Evolutionary conservation across 92 coral and sea anemone species (phyloP).

Genomic region (Micromussa lordhowensis): DNA sequence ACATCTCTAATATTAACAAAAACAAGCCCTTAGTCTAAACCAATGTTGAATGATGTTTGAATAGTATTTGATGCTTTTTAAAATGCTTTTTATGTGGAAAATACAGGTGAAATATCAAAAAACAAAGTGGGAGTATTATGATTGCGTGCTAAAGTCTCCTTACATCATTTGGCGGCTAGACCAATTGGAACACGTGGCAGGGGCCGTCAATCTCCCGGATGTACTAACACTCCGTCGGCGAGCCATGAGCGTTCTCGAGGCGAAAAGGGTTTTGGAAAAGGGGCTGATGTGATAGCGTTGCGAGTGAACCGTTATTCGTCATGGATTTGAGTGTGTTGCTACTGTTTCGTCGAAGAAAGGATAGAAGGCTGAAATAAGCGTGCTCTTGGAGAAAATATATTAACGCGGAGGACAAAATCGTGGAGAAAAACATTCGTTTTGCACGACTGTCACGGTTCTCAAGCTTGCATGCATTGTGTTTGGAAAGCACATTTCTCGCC

Average conservation of each 20-base stretch:
- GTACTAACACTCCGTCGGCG: conserved; percentile 67
- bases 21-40: not conserved
- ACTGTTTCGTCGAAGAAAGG: conserved; percentile 52
- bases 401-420: conserved; percentile 3
- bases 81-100: not conserved
- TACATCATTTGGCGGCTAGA: conserved; percentile 44
- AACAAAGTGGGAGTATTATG: not conserved
- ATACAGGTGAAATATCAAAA: not conserved
- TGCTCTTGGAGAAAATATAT: conserved; percentile 1
- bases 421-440: conserved; percentile 34
- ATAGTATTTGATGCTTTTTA: not conserved
- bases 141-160: conserved; percentile 51
- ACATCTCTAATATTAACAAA: not conserved
- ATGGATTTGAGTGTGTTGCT: conserved; percentile 64
- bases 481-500: conserved; percentile 36
- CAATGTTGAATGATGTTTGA: not conserved
- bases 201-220: conserved; percentile 81
- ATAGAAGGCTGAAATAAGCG: conserved; percentile 1
- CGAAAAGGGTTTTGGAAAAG: not conserved
- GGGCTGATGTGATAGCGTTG: conserved; percentile 46
- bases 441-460: conserved; percentile 33
- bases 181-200: conserved; percentile 97
- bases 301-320: conserved; percentile 40
- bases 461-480: conserved; percentile 52
- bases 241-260: conserved; percentile 29